Evolutionary conservation across 2,888 invertebrate species (phyloP).

Genomic region (Dendrolimus houi): DNA sequence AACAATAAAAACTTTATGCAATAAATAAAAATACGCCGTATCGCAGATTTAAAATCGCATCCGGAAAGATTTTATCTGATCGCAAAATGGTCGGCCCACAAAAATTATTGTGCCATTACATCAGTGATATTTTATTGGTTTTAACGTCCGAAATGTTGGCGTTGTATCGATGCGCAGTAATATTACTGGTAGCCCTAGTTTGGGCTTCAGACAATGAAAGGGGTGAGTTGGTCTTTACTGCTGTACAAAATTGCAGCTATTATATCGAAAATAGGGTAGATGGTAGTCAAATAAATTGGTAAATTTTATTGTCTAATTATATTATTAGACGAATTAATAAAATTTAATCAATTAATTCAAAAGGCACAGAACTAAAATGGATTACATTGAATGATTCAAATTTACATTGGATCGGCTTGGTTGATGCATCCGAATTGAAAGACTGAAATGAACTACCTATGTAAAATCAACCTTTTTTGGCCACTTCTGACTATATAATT

Average conservation of each 20-base stretch:
- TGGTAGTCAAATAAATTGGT: too few species aligned
- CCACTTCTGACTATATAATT: too few species aligned
- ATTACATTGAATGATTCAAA: too few species aligned
- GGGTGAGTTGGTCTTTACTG: conserved; percentile 16
- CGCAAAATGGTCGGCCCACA: conserved; percentile 6
- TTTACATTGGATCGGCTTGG: too few species aligned
- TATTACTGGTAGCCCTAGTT: not conserved
- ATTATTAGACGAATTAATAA: too few species aligned
- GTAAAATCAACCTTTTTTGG: too few species aligned
- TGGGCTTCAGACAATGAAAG: conserved; percentile 16
- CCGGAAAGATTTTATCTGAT: conserved; percentile 27
- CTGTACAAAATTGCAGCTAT: not conserved
- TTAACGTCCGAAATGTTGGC: conserved; percentile 21
- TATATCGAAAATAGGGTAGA: too few species aligned
- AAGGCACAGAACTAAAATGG: too few species aligned
- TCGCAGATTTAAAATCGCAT: conserved; percentile 5
- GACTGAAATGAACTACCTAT: too few species aligned
- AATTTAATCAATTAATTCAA: too few species aligned
- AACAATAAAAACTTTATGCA: not conserved
- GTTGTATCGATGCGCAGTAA: conserved; percentile 3
- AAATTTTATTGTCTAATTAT: too few species aligned
- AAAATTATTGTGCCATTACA: conserved; percentile 24
- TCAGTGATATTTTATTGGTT: conserved; percentile 14
- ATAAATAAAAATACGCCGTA: not conserved
- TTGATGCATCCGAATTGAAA: too few species aligned